Evolutionary conservation across 2,797 vertebrate genomes (phyloP).

Genomic region (Poecilia velifera): DNA sequence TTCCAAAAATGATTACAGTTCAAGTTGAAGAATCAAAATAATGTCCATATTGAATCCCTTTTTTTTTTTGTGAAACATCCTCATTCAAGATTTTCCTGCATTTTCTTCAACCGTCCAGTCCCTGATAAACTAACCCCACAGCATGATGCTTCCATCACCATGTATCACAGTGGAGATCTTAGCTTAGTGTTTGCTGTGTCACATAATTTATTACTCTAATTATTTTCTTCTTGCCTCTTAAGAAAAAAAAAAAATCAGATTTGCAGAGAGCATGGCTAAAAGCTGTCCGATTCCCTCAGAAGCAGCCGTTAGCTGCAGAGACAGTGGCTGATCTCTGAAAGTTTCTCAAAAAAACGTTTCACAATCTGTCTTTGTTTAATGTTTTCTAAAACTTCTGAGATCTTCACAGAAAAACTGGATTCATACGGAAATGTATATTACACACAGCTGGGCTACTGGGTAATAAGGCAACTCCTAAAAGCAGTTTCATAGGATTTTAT

Average conservation of each 20-base stretch:
- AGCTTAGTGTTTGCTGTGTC: no score
- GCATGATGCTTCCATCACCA: neutral
- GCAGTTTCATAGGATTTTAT: neutral
- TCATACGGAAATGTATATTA: neutral
- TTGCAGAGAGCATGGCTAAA: no score
- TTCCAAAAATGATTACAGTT: no score
- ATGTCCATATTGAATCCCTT: no score
- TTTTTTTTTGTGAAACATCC: no score
- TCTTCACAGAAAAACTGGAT: neutral
- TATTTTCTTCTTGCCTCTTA: neutral
- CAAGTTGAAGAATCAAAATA: no score
- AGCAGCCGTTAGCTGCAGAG: no score
- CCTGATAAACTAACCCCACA: neutral
- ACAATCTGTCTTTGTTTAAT: neutral
- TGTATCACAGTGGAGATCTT: neutral
- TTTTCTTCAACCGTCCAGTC: no score
- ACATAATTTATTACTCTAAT: neutral
- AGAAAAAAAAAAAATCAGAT: neutral
- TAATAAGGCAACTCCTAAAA: neutral
- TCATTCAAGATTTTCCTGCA: no score
- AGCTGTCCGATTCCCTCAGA: no score
- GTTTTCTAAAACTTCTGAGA: neutral
- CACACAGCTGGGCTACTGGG: neutral
- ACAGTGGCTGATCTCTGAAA: no score
- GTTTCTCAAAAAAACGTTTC: no score